Percentiles rank a stretch among this genome's conserved stretches.
Evolutionary conservation across 2,113 vertebrate genomes (phyloP).

Genomic region (Clarias gariepinus): DNA sequence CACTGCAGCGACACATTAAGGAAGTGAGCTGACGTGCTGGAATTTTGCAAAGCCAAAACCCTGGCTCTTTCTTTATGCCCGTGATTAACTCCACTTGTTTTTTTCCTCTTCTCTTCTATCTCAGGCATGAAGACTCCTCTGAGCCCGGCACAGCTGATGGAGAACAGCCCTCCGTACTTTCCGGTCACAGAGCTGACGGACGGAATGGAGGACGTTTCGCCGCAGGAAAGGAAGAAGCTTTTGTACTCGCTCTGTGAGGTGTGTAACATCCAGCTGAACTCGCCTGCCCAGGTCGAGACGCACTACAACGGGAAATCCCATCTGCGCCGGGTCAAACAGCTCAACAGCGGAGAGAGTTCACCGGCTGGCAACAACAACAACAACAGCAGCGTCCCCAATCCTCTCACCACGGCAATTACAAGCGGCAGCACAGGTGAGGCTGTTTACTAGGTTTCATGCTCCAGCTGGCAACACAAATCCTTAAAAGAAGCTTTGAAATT

Average conservation of each 20-base stretch:
- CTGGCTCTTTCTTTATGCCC: slow-evolving; percentile 45
- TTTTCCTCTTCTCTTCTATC: background rate
- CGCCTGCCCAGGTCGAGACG: slow-evolving; percentile 87
- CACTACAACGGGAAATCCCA: slow-evolving; percentile 96
- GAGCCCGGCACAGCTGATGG: slow-evolving; percentile 75
- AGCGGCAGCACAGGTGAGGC: slow-evolving; percentile 74
- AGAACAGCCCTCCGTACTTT: slow-evolving; percentile 83
- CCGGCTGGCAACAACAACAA: slow-evolving; percentile 45
- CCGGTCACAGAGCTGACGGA: slow-evolving; percentile 81
- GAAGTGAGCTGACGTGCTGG: slow-evolving; percentile 1
- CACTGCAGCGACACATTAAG: slow-evolving; percentile 19
- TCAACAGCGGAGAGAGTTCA: slow-evolving; percentile 79
- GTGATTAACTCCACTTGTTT: background rate
- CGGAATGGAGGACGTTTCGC: slow-evolving; percentile 70
- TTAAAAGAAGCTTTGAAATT: background rate
- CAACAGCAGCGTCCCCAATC: slow-evolving; percentile 51
- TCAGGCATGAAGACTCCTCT: slow-evolving; percentile 83
- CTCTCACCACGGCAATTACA: slow-evolving; percentile 43
- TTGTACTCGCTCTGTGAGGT: slow-evolving; percentile 90
- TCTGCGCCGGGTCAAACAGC: slow-evolving; percentile 87
- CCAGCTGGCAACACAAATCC: too few species aligned
- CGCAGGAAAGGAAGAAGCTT: slow-evolving; percentile 84
- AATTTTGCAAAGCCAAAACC: slow-evolving; percentile 25
- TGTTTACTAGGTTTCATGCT: background rate
- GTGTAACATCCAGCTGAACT: slow-evolving; percentile 95